Base-by-base conservation (phyloP, 1,140 invertebrate species). In the Diachasma alloeum region DNA sequence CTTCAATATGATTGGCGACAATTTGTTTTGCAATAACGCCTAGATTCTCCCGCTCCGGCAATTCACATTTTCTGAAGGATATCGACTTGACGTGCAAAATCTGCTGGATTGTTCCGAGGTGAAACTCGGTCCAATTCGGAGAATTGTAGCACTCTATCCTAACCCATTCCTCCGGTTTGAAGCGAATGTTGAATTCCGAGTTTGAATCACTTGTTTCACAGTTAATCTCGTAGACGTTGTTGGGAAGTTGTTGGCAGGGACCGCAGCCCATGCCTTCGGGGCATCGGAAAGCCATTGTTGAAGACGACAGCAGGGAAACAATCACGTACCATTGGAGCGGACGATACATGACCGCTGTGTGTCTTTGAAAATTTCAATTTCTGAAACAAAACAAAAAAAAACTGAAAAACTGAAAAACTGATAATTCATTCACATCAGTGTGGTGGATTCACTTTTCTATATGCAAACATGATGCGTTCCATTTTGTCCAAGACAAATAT, bases 1-100 rank as follows among this genome's bases (percentile, higher is more conserved):
- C 84, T 76, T 89, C 83, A 0, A 91, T 87, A 59, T 85, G 88
- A 0, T 86, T 81, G 3, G 89, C 85, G 63, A 91, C 89, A 13
- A 92, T 19, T 44, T 68, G 78, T 0, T 46, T 26, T 0, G 82
- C 63, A 13, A 90, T 81, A 11, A 82, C 76, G 2, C 66, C 78
- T 0, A 89, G 63, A 9, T 83, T 83, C 0, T 69, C 67, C n/a
- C 81, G 76, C 0, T 72, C 73, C 0, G 87, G 84, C 0, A 89
- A 77, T 13, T 75, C 69, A 53, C 89, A 90, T 37, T 74, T 75
- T 13, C 26, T 46, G 36, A 87, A 82, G 0, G 37, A 39, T 0
- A 85, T 26, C 0, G 37, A 56, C 0, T 84, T 69, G 0, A 81
- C 72, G 0, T 74, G 9, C 0, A 77, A 46, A 4, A 80, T 10